phyloP scores from a whole-genome alignment of 2,113 vertebrate genomes.

The Podiceps cristatus region DNA sequence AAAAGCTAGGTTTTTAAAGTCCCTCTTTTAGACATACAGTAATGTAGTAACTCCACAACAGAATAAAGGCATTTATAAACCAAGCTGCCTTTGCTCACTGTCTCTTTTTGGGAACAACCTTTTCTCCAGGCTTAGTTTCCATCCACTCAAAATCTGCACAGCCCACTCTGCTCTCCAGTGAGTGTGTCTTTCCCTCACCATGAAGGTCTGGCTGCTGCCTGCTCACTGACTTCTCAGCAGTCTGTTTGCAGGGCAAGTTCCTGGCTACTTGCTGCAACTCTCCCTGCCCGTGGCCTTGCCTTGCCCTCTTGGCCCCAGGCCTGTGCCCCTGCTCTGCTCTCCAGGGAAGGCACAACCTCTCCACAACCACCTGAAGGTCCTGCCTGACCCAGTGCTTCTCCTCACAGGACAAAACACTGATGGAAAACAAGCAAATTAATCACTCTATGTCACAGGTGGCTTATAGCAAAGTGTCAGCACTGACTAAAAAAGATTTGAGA shows the following conservation, averaged over 20 bases:
- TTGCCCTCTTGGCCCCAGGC: neutral
- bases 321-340: neutral
- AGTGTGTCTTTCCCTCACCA: neutral
- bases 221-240: neutral
- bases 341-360: neutral
- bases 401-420: neutral
- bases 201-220: neutral
- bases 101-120: neutral
- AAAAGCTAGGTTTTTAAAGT: neutral
- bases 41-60: neutral
- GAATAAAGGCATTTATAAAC: neutral
- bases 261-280: neutral
- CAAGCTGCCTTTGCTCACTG: neutral
- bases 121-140: neutral
- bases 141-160: neutral
- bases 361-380: neutral
- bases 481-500: conserved; percentile 18
- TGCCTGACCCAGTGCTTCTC: neutral
- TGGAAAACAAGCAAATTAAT: conserved; percentile 12
- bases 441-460: conserved; percentile 6
- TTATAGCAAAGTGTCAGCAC: conserved; percentile 10
- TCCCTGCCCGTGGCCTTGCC: neutral
- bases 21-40: neutral
- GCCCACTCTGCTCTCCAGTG: neutral
- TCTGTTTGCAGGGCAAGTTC: neutral